phyloP scores from a whole-genome alignment of 2,797 vertebrate genomes.

The Sardinella longiceps region DNA sequence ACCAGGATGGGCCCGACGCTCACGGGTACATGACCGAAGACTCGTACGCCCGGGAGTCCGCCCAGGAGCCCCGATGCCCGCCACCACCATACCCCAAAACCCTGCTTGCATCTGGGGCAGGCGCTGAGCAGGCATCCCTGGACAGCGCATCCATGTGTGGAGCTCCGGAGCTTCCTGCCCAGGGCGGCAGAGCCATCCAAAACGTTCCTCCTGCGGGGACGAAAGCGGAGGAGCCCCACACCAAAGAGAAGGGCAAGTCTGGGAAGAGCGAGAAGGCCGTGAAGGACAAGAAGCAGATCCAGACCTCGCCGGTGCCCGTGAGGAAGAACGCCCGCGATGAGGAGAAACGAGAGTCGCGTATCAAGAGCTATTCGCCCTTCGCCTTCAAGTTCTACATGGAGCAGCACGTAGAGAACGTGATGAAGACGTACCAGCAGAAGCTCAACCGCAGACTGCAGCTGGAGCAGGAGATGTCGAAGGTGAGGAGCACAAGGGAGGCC shows the following conservation, averaged over 20 bases:
- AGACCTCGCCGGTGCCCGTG: conserved; percentile 94
- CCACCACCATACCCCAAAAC: conserved; percentile 95
- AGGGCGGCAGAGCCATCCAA: conserved; percentile 56
- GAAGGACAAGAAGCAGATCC: conserved; percentile 98
- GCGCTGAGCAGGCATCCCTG: conserved; percentile 75
- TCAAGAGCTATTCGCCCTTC: conserved; percentile 96
- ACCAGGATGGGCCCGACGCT: conserved; percentile 74
- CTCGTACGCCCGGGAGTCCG: conserved; percentile 78
- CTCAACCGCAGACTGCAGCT: conserved; percentile 90
- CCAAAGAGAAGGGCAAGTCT: conserved; percentile 81
- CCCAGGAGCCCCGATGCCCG: conserved; percentile 86
- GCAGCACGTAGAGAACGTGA: conserved; percentile 96
- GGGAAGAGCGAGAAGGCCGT: conserved; percentile 81
- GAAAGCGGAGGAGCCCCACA: conserved; percentile 74
- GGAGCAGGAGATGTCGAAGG: conserved; percentile 99
- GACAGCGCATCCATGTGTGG: conserved; percentile 79
- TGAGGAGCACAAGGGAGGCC: conserved; percentile 55
- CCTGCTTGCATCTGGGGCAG: conserved; percentile 75
- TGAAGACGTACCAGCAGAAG: conserved; percentile 98
- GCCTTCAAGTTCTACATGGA: conserved; percentile 99
- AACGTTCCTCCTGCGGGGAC: conserved; percentile 53
- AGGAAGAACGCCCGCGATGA: conserved; percentile 90
- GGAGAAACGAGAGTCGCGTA: conserved; percentile 94
- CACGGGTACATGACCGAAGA: conserved; percentile 78
- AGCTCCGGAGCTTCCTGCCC: conserved; percentile 62